A percentile compares a stretch with the other conserved stretches of the same genome.
Evolutionary conservation across 2,888 invertebrate genomes (phyloP).

Genomic region (Ophioninae sp.): DNA sequence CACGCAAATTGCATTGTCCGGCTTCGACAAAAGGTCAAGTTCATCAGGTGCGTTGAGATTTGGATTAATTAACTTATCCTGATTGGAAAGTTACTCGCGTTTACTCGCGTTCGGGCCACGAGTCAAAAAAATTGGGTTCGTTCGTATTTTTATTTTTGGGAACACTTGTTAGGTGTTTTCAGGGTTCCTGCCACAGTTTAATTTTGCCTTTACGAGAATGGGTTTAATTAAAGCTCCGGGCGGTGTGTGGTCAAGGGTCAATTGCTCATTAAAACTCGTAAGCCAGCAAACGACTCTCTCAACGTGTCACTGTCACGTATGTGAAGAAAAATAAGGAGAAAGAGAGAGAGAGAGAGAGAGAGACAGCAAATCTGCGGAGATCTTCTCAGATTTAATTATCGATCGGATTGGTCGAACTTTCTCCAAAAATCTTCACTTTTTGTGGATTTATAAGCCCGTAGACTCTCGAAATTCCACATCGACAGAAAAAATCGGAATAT

Average conservation of each 20-base stretch:
- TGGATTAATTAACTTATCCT: not conserved
- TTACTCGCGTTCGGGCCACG: not conserved
- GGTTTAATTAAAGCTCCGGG: conserved; percentile 74
- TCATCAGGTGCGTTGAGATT: too few species aligned
- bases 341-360: not conserved
- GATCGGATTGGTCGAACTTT: not conserved
- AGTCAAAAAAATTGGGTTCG: not conserved
- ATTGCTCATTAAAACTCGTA: conserved; percentile 78
- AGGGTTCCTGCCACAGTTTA: conserved; percentile 59
- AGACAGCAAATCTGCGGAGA: conserved; percentile 3
- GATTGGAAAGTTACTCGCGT: too few species aligned
- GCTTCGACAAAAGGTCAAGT: too few species aligned
- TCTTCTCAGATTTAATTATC: conserved; percentile 25
- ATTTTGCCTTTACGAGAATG: conserved; percentile 68
- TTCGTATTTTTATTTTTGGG: conserved; percentile 4
- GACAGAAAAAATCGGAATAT: not conserved
- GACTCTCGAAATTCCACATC: not conserved
- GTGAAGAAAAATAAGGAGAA: conserved; percentile 14
- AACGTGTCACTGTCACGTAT: conserved; percentile 68
- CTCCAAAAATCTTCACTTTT: conserved; percentile 11
- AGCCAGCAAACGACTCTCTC: conserved; percentile 69
- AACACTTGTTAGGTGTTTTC: conserved; percentile 27
- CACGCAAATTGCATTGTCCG: too few species aligned
- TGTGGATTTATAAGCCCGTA: not conserved
- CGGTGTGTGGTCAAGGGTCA: conserved; percentile 75